Percentiles rank a stretch among this genome's conserved stretches.
Conservation (phyloP, 2,888 invertebrate species). For the Chrysomela aeneicollis region DNA sequence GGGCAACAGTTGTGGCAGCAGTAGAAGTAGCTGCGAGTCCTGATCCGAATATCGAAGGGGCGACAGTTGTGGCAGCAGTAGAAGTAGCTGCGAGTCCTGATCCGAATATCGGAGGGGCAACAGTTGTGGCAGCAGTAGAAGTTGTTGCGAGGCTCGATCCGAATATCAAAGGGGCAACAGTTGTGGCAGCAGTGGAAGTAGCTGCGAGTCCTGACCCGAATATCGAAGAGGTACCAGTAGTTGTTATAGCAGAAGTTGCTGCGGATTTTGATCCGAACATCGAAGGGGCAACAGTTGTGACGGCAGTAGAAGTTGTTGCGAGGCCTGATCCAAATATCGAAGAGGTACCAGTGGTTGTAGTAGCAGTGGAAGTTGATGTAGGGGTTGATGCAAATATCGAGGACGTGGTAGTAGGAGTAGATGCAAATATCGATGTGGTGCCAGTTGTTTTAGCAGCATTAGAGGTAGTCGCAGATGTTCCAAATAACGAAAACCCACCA, state of each 20-base stretch:
- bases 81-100: not conserved
- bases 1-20: not conserved
- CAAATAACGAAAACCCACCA: too few species aligned
- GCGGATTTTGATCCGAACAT: not conserved
- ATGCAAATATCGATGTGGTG: too few species aligned
- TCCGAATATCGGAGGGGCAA: not conserved
- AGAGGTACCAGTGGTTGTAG: constrained; percentile 37
- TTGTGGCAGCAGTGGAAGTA: not conserved
- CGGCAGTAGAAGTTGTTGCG: not conserved
- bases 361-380: constrained; percentile 48
- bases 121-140: not conserved
- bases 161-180: not conserved
- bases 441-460: too few species aligned
- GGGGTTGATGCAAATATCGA: constrained; percentile 4
- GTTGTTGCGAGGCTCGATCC: not conserved
- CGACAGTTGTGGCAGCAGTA: not conserved
- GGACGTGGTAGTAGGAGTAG: not conserved
- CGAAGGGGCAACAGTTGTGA: not conserved
- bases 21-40: not conserved
- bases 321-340: not conserved
- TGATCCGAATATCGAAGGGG: not conserved
- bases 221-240: not conserved
- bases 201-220: not conserved
- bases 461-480: too few species aligned
- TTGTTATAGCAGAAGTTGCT: too few species aligned